Evolutionary conservation across 2,113 vertebrate genomes (phyloP).

Genomic region (Turdus rufiventris): DNA sequence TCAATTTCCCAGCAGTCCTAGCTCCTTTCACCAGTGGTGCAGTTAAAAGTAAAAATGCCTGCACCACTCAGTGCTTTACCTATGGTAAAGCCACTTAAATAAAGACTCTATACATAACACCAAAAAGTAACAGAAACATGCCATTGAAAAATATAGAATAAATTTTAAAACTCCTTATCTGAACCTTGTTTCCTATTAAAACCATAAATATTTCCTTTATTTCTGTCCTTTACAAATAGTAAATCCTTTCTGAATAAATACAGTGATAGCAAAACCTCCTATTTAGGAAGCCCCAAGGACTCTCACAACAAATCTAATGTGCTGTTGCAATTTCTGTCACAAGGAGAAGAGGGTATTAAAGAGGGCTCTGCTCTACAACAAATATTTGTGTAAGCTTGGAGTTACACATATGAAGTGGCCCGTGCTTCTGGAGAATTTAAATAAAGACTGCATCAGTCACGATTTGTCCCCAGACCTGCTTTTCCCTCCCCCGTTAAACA

Average conservation of each 20-base stretch:
- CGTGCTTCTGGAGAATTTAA: neutral
- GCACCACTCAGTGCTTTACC: neutral
- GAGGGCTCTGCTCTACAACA: neutral
- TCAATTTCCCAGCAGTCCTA: neutral
- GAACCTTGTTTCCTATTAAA: neutral
- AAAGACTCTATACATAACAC: neutral
- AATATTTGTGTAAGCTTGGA: neutral
- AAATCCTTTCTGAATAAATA: neutral
- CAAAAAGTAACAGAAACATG: neutral
- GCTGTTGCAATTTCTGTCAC: neutral
- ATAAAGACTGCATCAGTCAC: neutral
- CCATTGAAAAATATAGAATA: neutral
- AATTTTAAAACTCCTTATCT: neutral
- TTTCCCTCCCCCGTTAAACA: neutral
- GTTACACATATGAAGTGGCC: neutral
- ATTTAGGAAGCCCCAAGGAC: neutral
- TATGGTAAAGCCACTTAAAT: neutral
- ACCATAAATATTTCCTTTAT: neutral
- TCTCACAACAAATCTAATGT: neutral
- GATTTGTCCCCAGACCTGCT: neutral
- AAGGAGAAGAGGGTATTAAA: neutral
- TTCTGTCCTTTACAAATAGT: neutral
- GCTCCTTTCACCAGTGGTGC: neutral
- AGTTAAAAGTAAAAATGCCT: neutral
- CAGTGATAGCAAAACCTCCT: neutral